These are phyloP conservation scores for Chaetops frenatus DNA, from an alignment of 2,113 vertebrate species.

Conservation along the genomic window DNA sequence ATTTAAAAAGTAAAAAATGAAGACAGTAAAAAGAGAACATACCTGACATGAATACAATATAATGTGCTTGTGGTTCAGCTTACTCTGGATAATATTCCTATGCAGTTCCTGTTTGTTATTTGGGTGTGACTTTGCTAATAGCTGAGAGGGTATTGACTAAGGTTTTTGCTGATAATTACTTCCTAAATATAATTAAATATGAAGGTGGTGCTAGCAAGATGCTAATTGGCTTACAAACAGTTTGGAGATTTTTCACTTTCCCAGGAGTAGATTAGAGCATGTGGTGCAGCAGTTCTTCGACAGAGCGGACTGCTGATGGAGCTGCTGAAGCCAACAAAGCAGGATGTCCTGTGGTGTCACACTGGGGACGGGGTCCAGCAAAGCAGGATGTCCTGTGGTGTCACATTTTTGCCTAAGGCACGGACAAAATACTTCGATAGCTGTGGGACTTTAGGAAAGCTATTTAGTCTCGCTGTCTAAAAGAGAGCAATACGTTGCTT, in stretches of 20 bases:
- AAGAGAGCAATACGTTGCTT: not conserved
- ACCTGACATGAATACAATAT: not conserved
- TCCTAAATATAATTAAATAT: not conserved
- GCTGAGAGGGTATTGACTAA: not conserved
- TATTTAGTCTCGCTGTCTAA: not conserved
- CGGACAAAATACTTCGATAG: not conserved
- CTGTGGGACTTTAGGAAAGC: not conserved
- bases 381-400: not conserved
- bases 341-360: not conserved
- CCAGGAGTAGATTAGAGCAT: not conserved
- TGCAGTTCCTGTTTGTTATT: not conserved
- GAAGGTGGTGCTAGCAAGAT: not conserved
- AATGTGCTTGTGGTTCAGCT: not conserved
- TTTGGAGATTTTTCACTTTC: not conserved
- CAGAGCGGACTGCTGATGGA: rapidly evolving
- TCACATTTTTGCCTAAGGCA: rapidly evolving
- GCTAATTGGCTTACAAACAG: not conserved
- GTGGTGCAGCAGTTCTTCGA: not conserved
- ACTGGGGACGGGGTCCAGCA: rapidly evolving
- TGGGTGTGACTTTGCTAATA: not conserved
- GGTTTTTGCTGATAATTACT: not conserved
- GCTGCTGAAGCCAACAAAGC: not conserved
- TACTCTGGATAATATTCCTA: not conserved
- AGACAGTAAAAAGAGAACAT: not conserved
- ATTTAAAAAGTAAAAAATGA: not conserved